Evolutionary conservation across 2,888 invertebrate genomes (phyloP), one percentile per base, ranked within the genome.

Genomic region (Alcis repandata): DNA sequence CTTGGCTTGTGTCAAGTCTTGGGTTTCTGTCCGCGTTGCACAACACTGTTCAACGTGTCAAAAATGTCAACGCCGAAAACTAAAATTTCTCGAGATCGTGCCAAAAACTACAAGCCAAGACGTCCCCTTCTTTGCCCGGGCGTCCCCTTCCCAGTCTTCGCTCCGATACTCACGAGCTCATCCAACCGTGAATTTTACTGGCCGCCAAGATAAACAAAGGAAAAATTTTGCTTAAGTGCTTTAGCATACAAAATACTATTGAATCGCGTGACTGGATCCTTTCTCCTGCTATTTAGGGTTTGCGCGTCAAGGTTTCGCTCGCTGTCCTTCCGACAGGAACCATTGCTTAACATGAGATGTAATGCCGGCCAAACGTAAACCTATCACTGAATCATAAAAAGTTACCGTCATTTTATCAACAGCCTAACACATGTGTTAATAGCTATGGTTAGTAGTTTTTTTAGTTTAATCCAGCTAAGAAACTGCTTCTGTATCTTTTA

Each of bases 91-190:
- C 67, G 70, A 61, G 49, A 40, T 36, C 9, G 60, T 70, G 72
- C 70, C 72, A 72, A 68, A 51, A 62, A 64, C 60, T 60, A 60
- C 61, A 65, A 63, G 63, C 48, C 27, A 67, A 58, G 38, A 48
- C 38, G n/a, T n/a, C n/a, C n/a, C n/a, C 52, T 59, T 36, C 45
- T 40, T 40, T 15, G 32, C 27, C 36, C 22, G 17, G 10, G 11
- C 40, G 9, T 38, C 56, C 52, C 41, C 57, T 36, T 43, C 36
- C 27, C 27, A 27, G 38, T 40, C 41, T 22, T 17, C 41, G n/a
- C 45, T 36, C 33, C 41, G 56, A 54, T 32, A 56, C 45, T 53
- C 52, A 19, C 22, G 51, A 20, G 52, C 45, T 53, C 56, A 19
- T 33, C 43, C 49, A 48, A 51, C 36, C 52, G 41, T 46, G 48